Evolutionary conservation across 2,888 invertebrate species (phyloP).

Genomic region (Urechis unicinctus): DNA sequence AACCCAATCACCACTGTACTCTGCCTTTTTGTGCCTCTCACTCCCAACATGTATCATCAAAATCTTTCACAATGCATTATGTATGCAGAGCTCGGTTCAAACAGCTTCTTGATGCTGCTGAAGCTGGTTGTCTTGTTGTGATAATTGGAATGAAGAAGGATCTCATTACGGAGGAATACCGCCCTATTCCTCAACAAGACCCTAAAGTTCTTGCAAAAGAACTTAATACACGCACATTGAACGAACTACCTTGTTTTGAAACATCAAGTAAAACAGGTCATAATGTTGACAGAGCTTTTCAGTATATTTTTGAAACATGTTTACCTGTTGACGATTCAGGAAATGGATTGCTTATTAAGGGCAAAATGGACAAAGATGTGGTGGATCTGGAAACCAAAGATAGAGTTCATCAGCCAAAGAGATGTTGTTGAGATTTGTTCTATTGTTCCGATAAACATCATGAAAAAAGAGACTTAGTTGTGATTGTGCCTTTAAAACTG

Average conservation of each 20-base stretch:
- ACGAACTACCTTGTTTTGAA: conserved; percentile 41
- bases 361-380: too few relatives aligned
- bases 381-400: too few relatives aligned
- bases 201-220: conserved; percentile 22
- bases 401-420: too few relatives aligned
- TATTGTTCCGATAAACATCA: too few relatives aligned
- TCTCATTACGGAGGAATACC: conserved; percentile 19
- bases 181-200: conserved; percentile 34
- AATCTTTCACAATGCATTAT: too few relatives aligned
- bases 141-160: conserved; percentile 45
- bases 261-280: conserved; percentile 42
- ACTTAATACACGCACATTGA: conserved; percentile 10
- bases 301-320: conserved; percentile 37
- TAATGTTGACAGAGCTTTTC: conserved; percentile 41
- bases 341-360: too few relatives aligned
- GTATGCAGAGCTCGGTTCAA: conserved; percentile 40
- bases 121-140: conserved; percentile 39
- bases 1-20: too few relatives aligned
- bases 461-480: too few relatives aligned
- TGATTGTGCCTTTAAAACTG: too few relatives aligned
- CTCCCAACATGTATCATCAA: too few relatives aligned
- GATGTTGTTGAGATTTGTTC: background rate
- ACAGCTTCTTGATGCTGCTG: conserved; percentile 35
- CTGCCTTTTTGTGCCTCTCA: too few relatives aligned
- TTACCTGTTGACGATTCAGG: background rate